Evolutionary conservation across 1,140 invertebrate genomes (phyloP).

Genomic region (Myzus persicae): DNA sequence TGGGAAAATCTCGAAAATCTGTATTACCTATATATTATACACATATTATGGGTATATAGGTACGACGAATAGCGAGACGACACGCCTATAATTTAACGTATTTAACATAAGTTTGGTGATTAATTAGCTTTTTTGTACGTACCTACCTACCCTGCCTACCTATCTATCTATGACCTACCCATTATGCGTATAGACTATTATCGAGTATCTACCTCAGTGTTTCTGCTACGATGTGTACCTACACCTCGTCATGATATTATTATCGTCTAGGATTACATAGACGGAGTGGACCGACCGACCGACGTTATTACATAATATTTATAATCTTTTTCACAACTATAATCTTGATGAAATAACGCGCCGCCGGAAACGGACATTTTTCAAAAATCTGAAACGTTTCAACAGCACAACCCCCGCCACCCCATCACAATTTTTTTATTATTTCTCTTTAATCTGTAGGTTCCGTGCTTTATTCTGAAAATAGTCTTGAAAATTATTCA

Average conservation of each 20-base stretch:
- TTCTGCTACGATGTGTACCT: background rate
- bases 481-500: too few species aligned
- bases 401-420: too few species aligned
- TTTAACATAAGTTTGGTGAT: constrained; percentile 1
- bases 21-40: background rate
- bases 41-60: background rate
- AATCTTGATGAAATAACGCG: too few species aligned
- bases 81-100: constrained; percentile 11
- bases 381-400: too few species aligned
- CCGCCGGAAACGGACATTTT: too few species aligned
- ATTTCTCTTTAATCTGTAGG: too few species aligned
- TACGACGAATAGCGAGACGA: background rate
- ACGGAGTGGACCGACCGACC: too few species aligned
- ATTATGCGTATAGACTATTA: background rate
- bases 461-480: too few species aligned
- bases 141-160: background rate
- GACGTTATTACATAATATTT: too few species aligned
- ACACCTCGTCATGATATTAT: background rate
- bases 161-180: background rate
- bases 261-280: background rate
- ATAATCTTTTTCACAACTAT: background rate
- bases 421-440: too few species aligned
- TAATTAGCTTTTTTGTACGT: background rate
- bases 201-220: too few species aligned
- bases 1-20: constrained; percentile 25